A percentile compares a stretch with the other conserved stretches of the same genome.
These are phyloP conservation scores for Okamejei kenojei DNA, from an alignment of 2,797 vertebrate genomes.

Conservation along the genomic window DNA sequence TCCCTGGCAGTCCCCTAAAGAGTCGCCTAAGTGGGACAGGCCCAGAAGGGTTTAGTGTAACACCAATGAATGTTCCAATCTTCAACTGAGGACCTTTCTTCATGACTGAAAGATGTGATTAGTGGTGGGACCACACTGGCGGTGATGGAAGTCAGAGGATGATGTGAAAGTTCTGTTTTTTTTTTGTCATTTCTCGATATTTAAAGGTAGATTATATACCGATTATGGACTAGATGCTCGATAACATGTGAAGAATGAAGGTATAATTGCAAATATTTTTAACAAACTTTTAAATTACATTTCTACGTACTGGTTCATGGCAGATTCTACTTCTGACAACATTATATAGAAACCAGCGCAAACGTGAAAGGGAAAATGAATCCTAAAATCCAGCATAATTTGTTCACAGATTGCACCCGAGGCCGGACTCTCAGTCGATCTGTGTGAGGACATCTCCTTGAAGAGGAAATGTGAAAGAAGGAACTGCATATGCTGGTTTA, in stretches of 20 bases:
- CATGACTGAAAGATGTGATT: no score
- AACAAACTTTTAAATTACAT: neutral
- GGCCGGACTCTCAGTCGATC: neutral
- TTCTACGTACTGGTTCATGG: neutral
- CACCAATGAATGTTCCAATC: neutral
- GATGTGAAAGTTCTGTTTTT: neutral
- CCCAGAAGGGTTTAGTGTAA: neutral
- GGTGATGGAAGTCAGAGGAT: no score
- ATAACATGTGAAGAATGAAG: neutral
- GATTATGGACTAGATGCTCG: neutral
- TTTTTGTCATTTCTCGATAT: neutral
- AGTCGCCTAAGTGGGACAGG: no score
- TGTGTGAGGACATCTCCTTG: neutral
- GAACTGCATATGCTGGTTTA: no score
- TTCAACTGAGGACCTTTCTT: neutral
- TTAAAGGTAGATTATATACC: neutral
- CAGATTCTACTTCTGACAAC: neutral
- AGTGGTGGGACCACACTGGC: no score
- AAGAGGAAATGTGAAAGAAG: no score
- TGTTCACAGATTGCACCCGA: neutral
- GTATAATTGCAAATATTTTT: no score
- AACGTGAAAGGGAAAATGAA: neutral
- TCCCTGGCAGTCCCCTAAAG: no score
- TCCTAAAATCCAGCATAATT: neutral
- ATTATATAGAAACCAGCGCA: neutral